Percentiles rank a stretch among this genome's conserved stretches.
Evolutionary conservation across 2,113 vertebrate species (phyloP).

Genomic region (Neoarius graeffei): DNA sequence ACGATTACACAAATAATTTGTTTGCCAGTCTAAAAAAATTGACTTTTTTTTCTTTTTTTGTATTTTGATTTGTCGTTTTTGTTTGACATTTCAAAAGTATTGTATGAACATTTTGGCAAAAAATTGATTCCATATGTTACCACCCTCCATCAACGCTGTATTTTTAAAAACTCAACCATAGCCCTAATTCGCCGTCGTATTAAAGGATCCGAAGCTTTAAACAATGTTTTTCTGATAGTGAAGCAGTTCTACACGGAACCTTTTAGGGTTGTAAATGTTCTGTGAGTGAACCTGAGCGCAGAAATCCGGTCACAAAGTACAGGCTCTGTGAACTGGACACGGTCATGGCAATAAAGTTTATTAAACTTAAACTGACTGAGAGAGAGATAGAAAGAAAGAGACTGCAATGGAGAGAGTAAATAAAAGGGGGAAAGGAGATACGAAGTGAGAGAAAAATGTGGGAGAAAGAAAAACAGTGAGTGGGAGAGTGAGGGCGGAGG

Average conservation of each 20-base stretch:
- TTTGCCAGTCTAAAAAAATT: no score
- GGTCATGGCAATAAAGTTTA: no score
- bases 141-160: no score
- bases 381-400: background rate
- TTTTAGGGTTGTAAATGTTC: background rate
- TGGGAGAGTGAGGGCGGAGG: background rate
- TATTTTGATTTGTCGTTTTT: no score
- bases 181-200: background rate
- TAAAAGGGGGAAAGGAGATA: slow-evolving; percentile 33
- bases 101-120: no score
- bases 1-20: no score
- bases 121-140: no score
- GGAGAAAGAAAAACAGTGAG: slow-evolving; percentile 49
- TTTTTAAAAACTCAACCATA: no score
- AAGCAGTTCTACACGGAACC: background rate
- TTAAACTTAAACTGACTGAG: background rate
- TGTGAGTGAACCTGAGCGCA: background rate
- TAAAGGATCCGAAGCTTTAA: background rate
- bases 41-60: no score
- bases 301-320: no score
- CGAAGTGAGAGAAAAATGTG: slow-evolving; percentile 56
- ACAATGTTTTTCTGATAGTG: background rate
- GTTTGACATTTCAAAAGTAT: no score
- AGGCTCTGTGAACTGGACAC: no score
- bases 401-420: background rate